These are phyloP conservation scores for Psylliodes chrysocephalus DNA, from an alignment of 2,888 invertebrate species.

Conservation along the genomic window DNA sequence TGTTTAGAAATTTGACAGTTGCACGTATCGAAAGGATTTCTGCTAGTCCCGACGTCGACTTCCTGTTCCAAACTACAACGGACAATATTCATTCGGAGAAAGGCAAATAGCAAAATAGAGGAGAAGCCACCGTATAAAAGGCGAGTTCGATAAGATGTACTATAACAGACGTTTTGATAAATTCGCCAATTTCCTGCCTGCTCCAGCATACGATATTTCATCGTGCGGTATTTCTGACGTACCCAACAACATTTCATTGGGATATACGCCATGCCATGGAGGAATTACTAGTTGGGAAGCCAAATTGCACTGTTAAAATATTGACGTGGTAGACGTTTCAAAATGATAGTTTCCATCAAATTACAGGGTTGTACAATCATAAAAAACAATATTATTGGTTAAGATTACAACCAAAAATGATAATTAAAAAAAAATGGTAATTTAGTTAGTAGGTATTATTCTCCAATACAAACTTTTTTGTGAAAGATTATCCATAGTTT, in stretches of 20 bases:
- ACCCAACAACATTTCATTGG: conserved; percentile 37
- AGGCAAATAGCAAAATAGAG: no score
- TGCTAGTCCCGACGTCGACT: not conserved
- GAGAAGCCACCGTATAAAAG: not conserved
- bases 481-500: no score
- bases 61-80: not conserved
- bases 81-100: not conserved
- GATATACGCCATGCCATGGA: conserved; percentile 23
- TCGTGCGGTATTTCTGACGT: conserved; percentile 32
- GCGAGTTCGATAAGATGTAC: conserved; percentile 34
- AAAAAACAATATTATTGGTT: no score
- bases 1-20: not conserved
- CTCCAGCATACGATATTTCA: conserved; percentile 40
- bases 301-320: conserved; percentile 7
- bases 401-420: no score
- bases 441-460: no score
- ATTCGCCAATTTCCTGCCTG: conserved; percentile 45
- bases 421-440: no score
- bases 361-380: no score
- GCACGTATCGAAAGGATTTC: not conserved
- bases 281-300: conserved; percentile 21
- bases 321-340: no score
- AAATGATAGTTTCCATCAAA: no score
- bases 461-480: no score
- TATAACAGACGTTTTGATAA: conserved; percentile 46